Evolutionary conservation across 2,888 invertebrate genomes (phyloP), one percentile per base, ranked within the genome.

Genomic region (Choreutis nemorana): DNA sequence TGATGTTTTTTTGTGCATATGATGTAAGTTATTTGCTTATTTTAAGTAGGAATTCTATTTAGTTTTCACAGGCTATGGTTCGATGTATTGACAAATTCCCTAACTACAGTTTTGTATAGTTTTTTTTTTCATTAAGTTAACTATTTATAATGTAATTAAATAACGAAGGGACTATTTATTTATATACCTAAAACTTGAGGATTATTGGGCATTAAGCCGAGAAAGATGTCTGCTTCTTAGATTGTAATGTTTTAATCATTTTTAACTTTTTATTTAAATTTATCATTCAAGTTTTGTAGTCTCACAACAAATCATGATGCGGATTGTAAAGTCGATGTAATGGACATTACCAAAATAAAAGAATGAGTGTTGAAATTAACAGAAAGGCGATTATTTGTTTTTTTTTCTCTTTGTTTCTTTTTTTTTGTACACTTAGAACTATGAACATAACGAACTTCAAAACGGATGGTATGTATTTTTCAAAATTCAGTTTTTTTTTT

Each of bases 301-400:
- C 80, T 80, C 80, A 80, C 80, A 80, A 79, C 80, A 80, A 80
- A 79, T 80, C 67, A 77, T 70, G 66, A 49, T 54, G 55, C 52
- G 55, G 56, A 45, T 55, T 50, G 23, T 26, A 54, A 53, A n/a
- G 50, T 58, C 42, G 58, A 60, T 75, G 65, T 75, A 67, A 64
- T 53, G 53, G 54, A 51, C 50, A 66, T n/a, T 63, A 71, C 66
- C 65, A 68, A 75, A 71, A 79, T 79, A 68, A 80, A 80, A 77
- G 66, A 73, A 79, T 75, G 73, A 79, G 77, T 79, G 79, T 78
- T 75, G 77, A 70, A 79, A 78, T 78, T 79, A 79, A 80, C 75
- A 68, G 73, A 72, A 63, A 68, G 64, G 61, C 62, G 62, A 75
- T 56, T 64, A 60, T 62, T 70, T 66, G 61, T 61, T 71, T 68